Evolutionary conservation across 1,140 invertebrate genomes (phyloP).

Genomic region (Subanguina moxae): DNA sequence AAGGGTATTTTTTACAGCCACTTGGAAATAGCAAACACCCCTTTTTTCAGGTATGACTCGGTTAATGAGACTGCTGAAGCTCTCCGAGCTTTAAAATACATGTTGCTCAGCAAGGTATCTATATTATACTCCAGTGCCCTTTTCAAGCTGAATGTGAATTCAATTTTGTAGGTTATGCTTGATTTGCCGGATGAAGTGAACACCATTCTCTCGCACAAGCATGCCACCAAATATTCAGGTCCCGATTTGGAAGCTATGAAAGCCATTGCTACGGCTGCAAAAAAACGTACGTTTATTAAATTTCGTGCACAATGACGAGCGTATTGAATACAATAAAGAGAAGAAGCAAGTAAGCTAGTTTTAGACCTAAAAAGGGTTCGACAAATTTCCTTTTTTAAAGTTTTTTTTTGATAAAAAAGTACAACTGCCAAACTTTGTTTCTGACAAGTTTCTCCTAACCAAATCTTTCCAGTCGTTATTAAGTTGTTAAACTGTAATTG

Average conservation of each 20-base stretch:
- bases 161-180: slow-evolving; percentile 49
- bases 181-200: slow-evolving; percentile 84
- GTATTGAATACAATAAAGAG: too few species aligned
- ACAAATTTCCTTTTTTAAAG: too few species aligned
- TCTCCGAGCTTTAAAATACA: slow-evolving; percentile 90
- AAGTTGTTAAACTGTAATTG: too few species aligned
- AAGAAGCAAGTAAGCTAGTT: too few species aligned
- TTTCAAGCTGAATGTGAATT: too few species aligned
- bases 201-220: slow-evolving; percentile 88
- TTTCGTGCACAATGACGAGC: too few species aligned
- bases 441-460: too few species aligned
- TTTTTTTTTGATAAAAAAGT: too few species aligned
- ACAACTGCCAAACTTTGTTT: too few species aligned
- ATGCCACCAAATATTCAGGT: slow-evolving; percentile 91
- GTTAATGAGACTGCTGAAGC: slow-evolving; percentile 76
- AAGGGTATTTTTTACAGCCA: slow-evolving; percentile 68
- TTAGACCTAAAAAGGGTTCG: too few species aligned
- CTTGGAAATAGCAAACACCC: too few species aligned
- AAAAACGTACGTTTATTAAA: slow-evolving; percentile 68
- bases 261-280: slow-evolving; percentile 86
- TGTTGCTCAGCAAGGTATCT: slow-evolving; percentile 98
- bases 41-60: slow-evolving; percentile 78
- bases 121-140: slow-evolving; percentile 63
- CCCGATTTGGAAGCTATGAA: slow-evolving; percentile 92
- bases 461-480: too few species aligned